Percentiles rank a stretch among this genome's conserved stretches.
Evolutionary conservation across 1,140 invertebrate species (phyloP).

Genomic region (Pogonus chalceus): DNA sequence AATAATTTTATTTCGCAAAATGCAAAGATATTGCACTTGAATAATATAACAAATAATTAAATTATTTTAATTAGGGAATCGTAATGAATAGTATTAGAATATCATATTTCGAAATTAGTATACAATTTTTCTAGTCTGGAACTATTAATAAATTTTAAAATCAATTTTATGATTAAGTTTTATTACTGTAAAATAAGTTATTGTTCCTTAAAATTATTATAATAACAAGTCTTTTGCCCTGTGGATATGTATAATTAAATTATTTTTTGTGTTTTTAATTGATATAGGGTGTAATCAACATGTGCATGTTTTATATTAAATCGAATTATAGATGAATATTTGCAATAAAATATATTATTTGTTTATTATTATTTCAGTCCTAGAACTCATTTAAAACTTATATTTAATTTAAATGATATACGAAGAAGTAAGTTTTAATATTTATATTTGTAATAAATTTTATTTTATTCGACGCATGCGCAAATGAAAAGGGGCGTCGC

Average conservation of each 20-base stretch:
- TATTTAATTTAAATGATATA: too few species aligned
- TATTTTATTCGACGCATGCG: too few species aligned
- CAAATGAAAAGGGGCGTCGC: not conserved
- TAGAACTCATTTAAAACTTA: too few species aligned
- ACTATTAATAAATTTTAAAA: conserved; percentile 1
- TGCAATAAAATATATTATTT: not conserved
- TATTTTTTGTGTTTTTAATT: conserved; percentile 5
- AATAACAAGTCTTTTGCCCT: not conserved
- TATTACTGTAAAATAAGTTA: conserved; percentile 8
- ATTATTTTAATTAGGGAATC: conserved; percentile 1
- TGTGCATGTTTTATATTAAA: conserved; percentile 7
- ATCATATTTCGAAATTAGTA: conserved; percentile 7
- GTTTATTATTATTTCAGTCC: too few species aligned
- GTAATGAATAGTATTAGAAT: conserved; percentile 1
- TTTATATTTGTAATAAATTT: too few species aligned
- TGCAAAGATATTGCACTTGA: too few species aligned
- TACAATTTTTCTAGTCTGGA: conserved; percentile 4
- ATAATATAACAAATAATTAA: too few species aligned
- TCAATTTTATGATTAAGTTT: conserved; percentile 2
- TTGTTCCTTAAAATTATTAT: not conserved
- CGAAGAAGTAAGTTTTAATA: too few species aligned
- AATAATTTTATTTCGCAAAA: too few species aligned
- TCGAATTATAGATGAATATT: conserved; percentile 4
- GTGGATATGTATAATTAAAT: not conserved
- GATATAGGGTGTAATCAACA: conserved; percentile 1